A percentile compares a stretch with the other conserved stretches of the same genome.
phyloP scores from a whole-genome alignment of 1,140 invertebrate species.

The Goniozus legneri region DNA sequence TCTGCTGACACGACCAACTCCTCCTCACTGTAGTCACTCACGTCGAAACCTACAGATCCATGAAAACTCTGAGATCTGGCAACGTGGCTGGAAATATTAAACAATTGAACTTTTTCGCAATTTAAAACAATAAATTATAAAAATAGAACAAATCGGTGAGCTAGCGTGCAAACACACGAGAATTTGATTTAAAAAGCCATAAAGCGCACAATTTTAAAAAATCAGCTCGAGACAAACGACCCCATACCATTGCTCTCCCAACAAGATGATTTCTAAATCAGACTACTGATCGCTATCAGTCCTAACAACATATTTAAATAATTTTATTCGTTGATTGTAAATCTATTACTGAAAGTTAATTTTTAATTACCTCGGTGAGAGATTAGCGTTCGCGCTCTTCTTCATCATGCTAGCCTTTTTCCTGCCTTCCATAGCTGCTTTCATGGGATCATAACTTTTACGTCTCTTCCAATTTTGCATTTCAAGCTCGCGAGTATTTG shows the following conservation, averaged over 20 bases:
- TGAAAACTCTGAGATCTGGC: constrained; percentile 60
- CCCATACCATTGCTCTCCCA: no score
- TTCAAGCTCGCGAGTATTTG: constrained; percentile 71
- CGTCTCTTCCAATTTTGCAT: constrained; percentile 89
- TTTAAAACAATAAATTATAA: constrained; percentile 9
- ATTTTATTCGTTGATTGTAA: constrained; percentile 13
- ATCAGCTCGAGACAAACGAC: no score
- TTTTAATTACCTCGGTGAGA: constrained; percentile 33
- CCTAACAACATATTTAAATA: constrained; percentile 37
- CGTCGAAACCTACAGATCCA: constrained; percentile 39
- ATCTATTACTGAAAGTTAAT: constrained; percentile 3
- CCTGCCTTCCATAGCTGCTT: constrained; percentile 76
- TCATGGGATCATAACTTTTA: constrained; percentile 88
- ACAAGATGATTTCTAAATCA: no score
- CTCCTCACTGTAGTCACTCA: constrained; percentile 39
- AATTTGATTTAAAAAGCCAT: constrained; percentile 1
- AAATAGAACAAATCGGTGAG: constrained; percentile 7
- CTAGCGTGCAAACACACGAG: constrained; percentile 6
- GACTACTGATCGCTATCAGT: constrained; percentile 38
- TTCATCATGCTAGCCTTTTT: constrained; percentile 49
- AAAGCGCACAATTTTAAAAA: no score
- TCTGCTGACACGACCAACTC: constrained; percentile 38
- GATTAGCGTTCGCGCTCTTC: constrained; percentile 26
- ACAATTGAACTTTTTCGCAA: background rate
- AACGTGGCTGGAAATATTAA: constrained; percentile 46